Evolutionary conservation across 1,140 invertebrate species (phyloP), one percentile per base, ranked within the genome.

Genomic region (Conus ventricosus): DNA sequence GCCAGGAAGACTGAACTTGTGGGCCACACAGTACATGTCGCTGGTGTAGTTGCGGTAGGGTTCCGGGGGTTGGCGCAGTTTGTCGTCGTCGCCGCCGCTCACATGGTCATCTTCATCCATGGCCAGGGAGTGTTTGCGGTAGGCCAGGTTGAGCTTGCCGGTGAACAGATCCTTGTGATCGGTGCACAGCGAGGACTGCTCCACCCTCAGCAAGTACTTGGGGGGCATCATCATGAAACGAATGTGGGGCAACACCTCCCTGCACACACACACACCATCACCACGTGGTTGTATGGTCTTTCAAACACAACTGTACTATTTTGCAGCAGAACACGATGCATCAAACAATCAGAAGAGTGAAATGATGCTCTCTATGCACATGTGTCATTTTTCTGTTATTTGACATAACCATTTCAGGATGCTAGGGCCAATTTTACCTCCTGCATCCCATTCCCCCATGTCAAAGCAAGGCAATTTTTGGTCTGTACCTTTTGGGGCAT

Each of bases 191-290:
- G 87, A 63, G 7, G 93, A 94, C 51, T 91, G 89, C 85, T 94
- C 93, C 23, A 94, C 90, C 27, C 90, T 80, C 63, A 92, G 89
- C 23, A 95, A 90, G 5, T 93, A 89, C 67, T 91, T 91, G 7
- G 94, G 94, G 6, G 92, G 90, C 83, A 91, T 94, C 90, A 94
- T 91, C 39, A 90, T 91, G 87, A 95, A 95, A 17, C 93, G 90
- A 23, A 95, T 82, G 39, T 92, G 90, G 8, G 94, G 93, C 76
- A 95, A 75, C 81, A 94, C 89, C 51, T 87, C 82, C 25, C 85
- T 87, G 85, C 4, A 53, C 25, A 78, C 25, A 27, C 13, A 25
- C 71, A 76, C 71, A 76, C 17, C 8, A n/a, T 23, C 13, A 23
- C 1, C 13, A 10, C 71, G 6, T 8, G 17, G 10, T 63, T 20